A percentile compares a stretch with the other conserved stretches of the same genome.
These are phyloP conservation scores for Chlamydotis undulata DNA, from an alignment of 2,113 vertebrate genomes.

Conservation along the genomic window DNA sequence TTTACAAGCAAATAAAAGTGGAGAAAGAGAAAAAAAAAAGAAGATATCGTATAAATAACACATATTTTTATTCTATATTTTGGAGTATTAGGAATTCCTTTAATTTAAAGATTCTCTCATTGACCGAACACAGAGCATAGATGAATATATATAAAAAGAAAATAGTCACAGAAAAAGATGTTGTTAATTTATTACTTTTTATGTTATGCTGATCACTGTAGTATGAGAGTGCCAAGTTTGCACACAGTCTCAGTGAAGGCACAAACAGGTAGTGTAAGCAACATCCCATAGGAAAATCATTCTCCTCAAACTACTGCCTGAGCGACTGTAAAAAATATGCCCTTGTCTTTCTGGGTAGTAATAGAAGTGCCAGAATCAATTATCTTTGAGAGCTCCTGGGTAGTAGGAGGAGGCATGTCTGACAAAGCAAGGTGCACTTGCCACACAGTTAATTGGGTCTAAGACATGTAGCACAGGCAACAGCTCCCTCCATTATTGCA, in stretches of 20 bases:
- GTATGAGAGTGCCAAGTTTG: background rate
- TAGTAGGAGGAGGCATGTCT: background rate
- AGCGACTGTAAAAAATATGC: background rate
- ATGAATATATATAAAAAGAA: background rate
- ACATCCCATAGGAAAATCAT: background rate
- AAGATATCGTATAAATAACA: background rate
- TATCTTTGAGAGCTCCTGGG: background rate
- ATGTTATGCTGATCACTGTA: background rate
- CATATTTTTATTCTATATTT: background rate
- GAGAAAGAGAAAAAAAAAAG: background rate
- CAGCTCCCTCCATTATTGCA: background rate
- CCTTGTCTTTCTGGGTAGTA: constrained; percentile 28
- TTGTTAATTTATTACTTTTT: background rate
- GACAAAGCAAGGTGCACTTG: background rate
- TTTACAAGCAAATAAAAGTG: background rate
- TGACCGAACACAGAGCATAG: background rate
- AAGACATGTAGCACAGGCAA: background rate
- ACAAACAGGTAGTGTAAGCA: background rate
- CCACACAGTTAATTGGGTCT: background rate
- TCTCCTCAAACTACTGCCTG: background rate
- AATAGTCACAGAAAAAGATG: background rate
- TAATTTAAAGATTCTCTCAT: background rate
- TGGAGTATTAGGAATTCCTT: background rate
- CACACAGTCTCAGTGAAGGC: background rate
- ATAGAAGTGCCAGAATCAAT: constrained; percentile 54